Evolutionary conservation across 2,797 vertebrate species (phyloP).

Genomic region (Lithobates sylvaticus): DNA sequence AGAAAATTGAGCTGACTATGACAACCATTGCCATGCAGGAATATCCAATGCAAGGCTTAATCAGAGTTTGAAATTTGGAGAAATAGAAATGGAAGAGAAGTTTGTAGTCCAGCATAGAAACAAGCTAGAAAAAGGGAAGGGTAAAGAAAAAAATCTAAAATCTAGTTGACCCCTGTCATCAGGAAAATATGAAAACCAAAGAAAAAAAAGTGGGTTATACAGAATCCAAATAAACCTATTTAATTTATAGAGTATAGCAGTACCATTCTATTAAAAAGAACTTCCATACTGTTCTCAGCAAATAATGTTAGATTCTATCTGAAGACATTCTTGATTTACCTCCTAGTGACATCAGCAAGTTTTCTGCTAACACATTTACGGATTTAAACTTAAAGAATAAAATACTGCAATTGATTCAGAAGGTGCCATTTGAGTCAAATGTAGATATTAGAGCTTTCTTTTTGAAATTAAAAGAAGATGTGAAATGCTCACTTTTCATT

Average conservation of each 20-base stretch:
- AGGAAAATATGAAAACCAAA: too few species aligned
- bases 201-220: too few species aligned
- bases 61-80: too few species aligned
- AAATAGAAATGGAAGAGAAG: too few species aligned
- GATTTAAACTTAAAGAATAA: constrained; percentile 22
- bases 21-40: too few species aligned
- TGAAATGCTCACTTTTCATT: constrained; percentile 7
- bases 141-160: too few species aligned
- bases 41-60: too few species aligned
- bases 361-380: constrained; percentile 1
- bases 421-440: constrained; percentile 46
- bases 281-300: neutral
- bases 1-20: too few species aligned
- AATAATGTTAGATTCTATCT: constrained; percentile 4
- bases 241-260: neutral
- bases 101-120: too few species aligned
- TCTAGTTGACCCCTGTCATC: too few species aligned
- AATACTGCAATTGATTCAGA: constrained; percentile 33
- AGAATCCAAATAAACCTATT: neutral
- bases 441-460: constrained; percentile 20
- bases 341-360: constrained; percentile 17
- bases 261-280: neutral
- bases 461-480: neutral
- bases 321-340: constrained; percentile 10
- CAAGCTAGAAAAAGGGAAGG: too few species aligned